phyloP scores from a whole-genome alignment of 1,140 invertebrate species.

The Pseudomyrmex cubaensis region DNA sequence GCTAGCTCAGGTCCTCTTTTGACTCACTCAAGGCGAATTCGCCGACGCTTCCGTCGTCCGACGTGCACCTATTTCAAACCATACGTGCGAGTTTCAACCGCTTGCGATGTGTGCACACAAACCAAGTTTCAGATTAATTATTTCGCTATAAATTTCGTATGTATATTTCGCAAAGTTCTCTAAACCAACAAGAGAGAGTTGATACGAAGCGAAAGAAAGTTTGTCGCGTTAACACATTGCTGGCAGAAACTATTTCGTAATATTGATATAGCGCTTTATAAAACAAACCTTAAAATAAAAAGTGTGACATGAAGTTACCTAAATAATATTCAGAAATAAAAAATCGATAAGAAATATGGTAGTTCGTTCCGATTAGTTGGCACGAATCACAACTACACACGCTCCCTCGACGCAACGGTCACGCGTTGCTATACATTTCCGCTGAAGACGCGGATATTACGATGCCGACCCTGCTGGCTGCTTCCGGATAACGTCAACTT shows the following conservation, averaged over 20 bases:
- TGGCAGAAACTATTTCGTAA: not conserved
- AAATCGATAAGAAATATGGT: too few relatives aligned
- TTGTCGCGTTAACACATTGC: not conserved
- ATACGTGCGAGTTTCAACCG: constrained; percentile 18
- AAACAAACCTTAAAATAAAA: not conserved
- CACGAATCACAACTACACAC: constrained; percentile 54
- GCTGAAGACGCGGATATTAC: constrained; percentile 55
- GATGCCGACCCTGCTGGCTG: constrained; percentile 39
- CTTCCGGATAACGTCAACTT: constrained; percentile 58
- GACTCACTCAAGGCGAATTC: constrained; percentile 62
- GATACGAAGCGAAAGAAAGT: not conserved
- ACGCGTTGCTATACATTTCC: constrained; percentile 52
- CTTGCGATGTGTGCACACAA: not conserved
- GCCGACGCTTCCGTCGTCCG: constrained; percentile 18
- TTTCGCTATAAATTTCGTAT: constrained; percentile 21
- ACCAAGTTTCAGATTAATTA: constrained; percentile 19
- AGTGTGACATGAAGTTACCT: not conserved
- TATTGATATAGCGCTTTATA: not conserved
- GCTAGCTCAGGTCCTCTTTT: constrained; percentile 74
- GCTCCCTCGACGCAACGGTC: constrained; percentile 23
- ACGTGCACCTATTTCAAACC: constrained; percentile 44
- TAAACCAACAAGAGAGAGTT: not conserved
- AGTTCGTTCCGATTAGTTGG: constrained; percentile 60
- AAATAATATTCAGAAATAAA: not conserved
- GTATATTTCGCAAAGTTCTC: not conserved